A percentile compares a stretch with the other conserved stretches of the same genome.
These are phyloP conservation scores for Habroteleia sp. DNA, from an alignment of 2,888 invertebrate genomes.

Conservation along the genomic window DNA sequence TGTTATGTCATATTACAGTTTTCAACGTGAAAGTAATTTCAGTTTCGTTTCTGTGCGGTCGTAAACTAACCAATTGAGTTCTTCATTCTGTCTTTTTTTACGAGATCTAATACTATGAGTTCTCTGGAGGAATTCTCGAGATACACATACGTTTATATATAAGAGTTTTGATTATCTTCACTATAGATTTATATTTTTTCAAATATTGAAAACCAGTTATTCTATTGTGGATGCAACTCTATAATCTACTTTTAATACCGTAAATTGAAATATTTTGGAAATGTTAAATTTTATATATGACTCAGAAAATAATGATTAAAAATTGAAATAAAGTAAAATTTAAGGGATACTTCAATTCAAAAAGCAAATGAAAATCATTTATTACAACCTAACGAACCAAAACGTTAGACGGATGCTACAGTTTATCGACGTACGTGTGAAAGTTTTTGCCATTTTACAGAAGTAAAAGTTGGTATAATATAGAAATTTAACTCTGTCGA, in stretches of 20 bases:
- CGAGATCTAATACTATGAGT: constrained; percentile 34
- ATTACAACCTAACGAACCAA: constrained; percentile 16
- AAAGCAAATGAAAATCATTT: constrained; percentile 15
- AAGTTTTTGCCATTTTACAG: constrained; percentile 33
- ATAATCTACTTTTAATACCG: no score
- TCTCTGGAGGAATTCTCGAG: constrained; percentile 26
- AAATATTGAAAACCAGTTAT: constrained; percentile 5
- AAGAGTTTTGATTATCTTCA: constrained; percentile 17
- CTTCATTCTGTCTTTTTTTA: constrained; percentile 41
- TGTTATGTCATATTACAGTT: constrained; percentile 21
- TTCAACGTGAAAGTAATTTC: constrained; percentile 31
- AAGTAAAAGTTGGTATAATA: constrained; percentile 21
- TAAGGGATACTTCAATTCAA: no score
- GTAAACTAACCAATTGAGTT: constrained; percentile 38
- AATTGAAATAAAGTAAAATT: no score
- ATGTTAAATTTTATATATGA: no score
- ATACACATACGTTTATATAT: constrained; percentile 18
- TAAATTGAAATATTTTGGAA: no score
- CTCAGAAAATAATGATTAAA: no score
- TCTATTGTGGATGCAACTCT: no score
- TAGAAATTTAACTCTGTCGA: constrained; percentile 14
- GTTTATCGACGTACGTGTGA: constrained; percentile 28
- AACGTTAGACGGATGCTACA: no score
- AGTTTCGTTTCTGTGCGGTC: constrained; percentile 28
- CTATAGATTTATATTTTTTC: constrained; percentile 13